Evolutionary conservation across 2,113 vertebrate genomes (phyloP), one percentile per base, ranked within the genome.

Genomic region (Pseudorectes ferrugineus): DNA sequence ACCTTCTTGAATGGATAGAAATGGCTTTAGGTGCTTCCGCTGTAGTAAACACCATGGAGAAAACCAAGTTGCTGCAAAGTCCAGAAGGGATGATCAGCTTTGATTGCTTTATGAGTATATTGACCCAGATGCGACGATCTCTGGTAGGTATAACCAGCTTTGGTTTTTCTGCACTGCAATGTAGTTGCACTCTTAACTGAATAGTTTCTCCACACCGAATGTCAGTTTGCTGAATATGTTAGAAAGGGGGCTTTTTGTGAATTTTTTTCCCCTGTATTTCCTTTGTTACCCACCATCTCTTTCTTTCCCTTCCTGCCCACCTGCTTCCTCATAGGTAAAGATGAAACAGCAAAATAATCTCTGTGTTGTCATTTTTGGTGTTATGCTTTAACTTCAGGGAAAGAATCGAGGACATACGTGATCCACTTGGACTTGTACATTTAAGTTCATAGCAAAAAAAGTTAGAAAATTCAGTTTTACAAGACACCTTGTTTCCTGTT

Each of bases 41-140:
- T 2, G 97, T 99, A 92, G 98, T 99, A 75, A 98, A 98, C 62
- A 94, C 98, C 21, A 98, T 99, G 98, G 99, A 99, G 97, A 98
- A 98, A 89, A 98, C 59, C 75, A 98, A 98, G 92, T 79, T 96
- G 62, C 96, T 97, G 3, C 98, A 97, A 81, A 98, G 95, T 90
- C 98, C 98, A 5, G 99, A 99, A 95, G 99, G 99, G 36, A 98
- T 99, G 97, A 99, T 99, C 89, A 98, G 98, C 85, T 99, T 99
- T 29, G 99, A 99, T 81, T 99, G 99, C 91, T 99, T 99, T 97
- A 99, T 99, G 99, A 98, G 98, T 88, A 99, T 99, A 97, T 97
- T 99, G 65, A 98, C 98, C 97, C 99, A 99, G 97, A 99, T 99
- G 99, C 98, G 99, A 51, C 98, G 99, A n/a, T 99, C 99, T 66